Conservation (phyloP, 2,888 invertebrate species). For the Xiphydria camelus region DNA sequence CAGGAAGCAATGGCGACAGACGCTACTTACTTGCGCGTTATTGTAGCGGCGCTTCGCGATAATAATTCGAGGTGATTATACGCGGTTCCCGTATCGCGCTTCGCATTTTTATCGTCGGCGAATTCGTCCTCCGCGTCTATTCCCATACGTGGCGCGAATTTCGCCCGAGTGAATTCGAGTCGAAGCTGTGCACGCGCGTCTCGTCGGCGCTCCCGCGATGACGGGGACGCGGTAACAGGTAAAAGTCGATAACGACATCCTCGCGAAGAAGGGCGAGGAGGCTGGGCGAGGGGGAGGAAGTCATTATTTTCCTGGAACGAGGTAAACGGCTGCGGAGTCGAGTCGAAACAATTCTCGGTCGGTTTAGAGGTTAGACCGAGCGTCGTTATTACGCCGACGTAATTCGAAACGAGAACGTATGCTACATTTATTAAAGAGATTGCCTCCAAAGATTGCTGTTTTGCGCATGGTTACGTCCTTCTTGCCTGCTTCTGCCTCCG, state of each 20-base stretch:
- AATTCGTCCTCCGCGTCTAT: no score
- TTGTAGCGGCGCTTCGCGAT: conserved; percentile 15
- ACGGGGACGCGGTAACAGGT: no score
- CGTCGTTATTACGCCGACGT: conserved; percentile 16
- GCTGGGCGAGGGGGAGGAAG: no score
- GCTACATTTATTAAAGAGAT: conserved; percentile 54
- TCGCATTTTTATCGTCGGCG: not conserved
- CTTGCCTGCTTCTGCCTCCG: conserved; percentile 29
- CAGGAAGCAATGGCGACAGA: conserved; percentile 42
- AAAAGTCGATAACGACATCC: no score
- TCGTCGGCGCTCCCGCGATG: no score
- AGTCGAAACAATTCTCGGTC: no score
- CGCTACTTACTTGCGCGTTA: conserved; percentile 30
- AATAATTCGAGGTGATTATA: conserved; percentile 29
- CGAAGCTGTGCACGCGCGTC: no score
- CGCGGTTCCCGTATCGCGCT: not conserved
- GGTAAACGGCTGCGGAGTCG: no score
- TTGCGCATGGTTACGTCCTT: conserved; percentile 47
- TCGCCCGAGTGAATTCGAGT: no score
- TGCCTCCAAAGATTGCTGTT: conserved; percentile 54
- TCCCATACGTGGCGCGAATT: no score
- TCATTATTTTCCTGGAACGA: no score
- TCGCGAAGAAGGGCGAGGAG: no score
- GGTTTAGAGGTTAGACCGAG: conserved; percentile 3
- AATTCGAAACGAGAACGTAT: conserved; percentile 44